Evolutionary conservation across 2,888 invertebrate species (phyloP), one percentile per base, ranked within the genome.

Genomic region (Sepioteuthis lessoniana): DNA sequence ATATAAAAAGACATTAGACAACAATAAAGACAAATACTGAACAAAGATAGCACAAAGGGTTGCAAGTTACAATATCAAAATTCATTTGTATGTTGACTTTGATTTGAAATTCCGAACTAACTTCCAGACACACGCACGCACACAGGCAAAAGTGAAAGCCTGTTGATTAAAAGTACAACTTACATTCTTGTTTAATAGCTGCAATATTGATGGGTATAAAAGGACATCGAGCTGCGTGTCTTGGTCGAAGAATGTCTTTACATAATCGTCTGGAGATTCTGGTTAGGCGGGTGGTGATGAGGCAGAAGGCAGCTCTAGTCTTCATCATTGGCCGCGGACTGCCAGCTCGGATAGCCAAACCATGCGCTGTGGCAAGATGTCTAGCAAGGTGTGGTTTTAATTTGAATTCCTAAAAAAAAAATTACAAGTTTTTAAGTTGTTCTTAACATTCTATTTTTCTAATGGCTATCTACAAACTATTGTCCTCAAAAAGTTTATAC

Each of bases 261-360:
- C 99, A 98, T 95, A 99, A 98, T 95, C 98, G 98, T 95, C 99
- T 98, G 94, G 99, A 99, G 95, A 99, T 98, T 96, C 99, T 98
- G 94, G 99, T 99, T 97, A 99, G 98, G 94, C 98, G 98, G 96
- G 99, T 99, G n/a, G 97, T 99, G 97, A 98, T 98, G 97, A 99
- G 98, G 98, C 99, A 99, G 98, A 99, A 99, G 94, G 99, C 99
- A 95, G 99, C 99, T 96, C 99, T 98, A 94, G 99, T 99, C 98
- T 99, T 99, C 99, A 99, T 99, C 93, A 99, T 99, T 94, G 99
- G 99, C 94, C 99, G 98, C 94, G 99, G 98, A 93, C 98, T 98
- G 95, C 98, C 98, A 31, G 98, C 95, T 95, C 98, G 97, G 96
- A 98, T 98, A 94, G 98, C 98, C 94, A 98, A 96, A 94, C 98